A percentile compares a stretch with the other conserved stretches of the same genome.
Evolutionary conservation across 2,888 invertebrate genomes (phyloP).

Genomic region (Tetragonula carbonaria): DNA sequence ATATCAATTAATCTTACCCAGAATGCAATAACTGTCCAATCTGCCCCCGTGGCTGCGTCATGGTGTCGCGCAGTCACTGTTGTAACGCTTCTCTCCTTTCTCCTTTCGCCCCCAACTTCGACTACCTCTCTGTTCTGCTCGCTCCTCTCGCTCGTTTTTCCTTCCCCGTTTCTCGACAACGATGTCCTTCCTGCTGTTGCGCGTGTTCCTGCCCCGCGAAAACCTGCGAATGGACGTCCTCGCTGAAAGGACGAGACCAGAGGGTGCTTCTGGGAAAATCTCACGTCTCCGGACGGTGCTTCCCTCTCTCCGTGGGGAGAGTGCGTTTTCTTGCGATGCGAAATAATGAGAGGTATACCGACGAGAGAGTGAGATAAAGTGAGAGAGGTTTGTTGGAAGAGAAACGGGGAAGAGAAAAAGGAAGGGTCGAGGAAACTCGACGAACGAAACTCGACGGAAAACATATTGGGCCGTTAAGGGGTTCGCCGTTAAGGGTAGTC

Average conservation of each 20-base stretch:
- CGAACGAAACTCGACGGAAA: constrained; percentile 71
- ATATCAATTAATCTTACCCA: constrained; percentile 84
- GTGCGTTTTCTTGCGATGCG: constrained; percentile 43
- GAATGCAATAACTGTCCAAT: constrained; percentile 84
- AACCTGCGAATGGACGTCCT: not conserved
- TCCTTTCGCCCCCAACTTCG: constrained; percentile 13
- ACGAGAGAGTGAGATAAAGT: too few relatives aligned
- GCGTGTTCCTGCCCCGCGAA: not conserved
- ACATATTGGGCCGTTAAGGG: constrained; percentile 82
- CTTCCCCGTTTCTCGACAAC: not conserved
- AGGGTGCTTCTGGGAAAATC: constrained; percentile 71
- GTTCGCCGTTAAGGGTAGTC: constrained; percentile 72
- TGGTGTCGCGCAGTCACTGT: constrained; percentile 78
- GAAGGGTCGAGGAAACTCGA: constrained; percentile 46
- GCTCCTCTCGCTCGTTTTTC: constrained; percentile 12
- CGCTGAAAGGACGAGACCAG: constrained; percentile 2
- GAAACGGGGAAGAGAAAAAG: constrained; percentile 5
- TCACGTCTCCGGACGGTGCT: constrained; percentile 55
- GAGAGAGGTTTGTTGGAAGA: not conserved
- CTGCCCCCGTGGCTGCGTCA: constrained; percentile 82
- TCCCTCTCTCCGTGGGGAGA: not conserved
- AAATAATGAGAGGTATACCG: constrained; percentile 59
- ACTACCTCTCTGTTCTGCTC: not conserved
- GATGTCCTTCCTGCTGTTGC: not conserved
- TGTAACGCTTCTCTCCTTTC: constrained; percentile 70